These are phyloP conservation scores for Pachyramphus minor DNA, from an alignment of 2,113 vertebrate genomes.

Conservation along the genomic window DNA sequence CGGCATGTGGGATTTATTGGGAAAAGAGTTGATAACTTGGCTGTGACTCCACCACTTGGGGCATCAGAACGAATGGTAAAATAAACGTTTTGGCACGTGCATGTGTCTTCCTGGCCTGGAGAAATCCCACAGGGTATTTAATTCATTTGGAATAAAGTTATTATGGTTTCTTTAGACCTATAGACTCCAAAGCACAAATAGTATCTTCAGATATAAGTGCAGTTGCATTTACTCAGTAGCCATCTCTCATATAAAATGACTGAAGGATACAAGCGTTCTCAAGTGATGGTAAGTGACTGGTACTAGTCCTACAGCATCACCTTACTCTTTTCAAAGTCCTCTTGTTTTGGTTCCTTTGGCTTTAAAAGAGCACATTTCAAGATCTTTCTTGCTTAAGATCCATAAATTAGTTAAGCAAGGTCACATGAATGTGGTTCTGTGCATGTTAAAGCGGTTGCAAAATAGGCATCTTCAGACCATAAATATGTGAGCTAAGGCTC, in stretches of 20 bases:
- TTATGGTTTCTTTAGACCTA: neutral
- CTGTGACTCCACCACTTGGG: neutral
- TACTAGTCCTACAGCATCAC: neutral
- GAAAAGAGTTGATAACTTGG: constrained; percentile 28
- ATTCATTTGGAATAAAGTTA: neutral
- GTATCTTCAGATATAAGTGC: neutral
- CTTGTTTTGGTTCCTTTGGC: neutral
- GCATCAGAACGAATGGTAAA: neutral
- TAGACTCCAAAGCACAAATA: neutral
- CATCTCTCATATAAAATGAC: neutral
- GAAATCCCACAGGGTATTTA: neutral
- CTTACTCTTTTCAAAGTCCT: neutral
- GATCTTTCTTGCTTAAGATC: neutral
- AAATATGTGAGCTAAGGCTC: neutral
- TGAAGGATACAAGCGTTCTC: neutral
- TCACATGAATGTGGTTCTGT: neutral
- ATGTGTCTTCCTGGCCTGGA: neutral
- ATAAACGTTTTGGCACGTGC: neutral
- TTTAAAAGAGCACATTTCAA: neutral
- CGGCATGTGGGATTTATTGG: neutral
- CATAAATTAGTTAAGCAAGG: neutral
- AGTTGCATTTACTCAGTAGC: neutral
- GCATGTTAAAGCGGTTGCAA: neutral
- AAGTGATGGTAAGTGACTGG: neutral
- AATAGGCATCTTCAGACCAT: constrained; percentile 3